Percentiles rank a stretch among this genome's conserved stretches.
Evolutionary conservation across 2,888 invertebrate species (phyloP).

Genomic region (Diplazon laetatorius): DNA sequence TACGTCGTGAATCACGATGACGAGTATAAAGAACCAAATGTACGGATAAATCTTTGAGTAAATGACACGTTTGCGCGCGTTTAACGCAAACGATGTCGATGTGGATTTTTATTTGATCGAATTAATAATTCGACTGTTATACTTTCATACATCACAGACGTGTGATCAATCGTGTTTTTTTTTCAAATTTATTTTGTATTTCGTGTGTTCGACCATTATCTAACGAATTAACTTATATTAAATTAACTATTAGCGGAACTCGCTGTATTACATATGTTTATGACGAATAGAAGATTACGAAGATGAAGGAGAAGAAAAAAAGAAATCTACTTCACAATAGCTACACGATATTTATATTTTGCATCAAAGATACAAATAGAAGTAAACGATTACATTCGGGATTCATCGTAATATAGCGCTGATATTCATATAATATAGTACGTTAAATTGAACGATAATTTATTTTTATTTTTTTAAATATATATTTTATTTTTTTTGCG

Average conservation of each 20-base stretch:
- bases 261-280: slow-evolving; percentile 44
- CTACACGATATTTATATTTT: slow-evolving; percentile 30
- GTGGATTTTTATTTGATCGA: slow-evolving; percentile 19
- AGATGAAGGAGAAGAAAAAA: not conserved
- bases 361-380: slow-evolving; percentile 32
- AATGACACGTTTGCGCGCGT: slow-evolving; percentile 22
- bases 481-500: slow-evolving; percentile 10
- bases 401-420: slow-evolving; percentile 56
- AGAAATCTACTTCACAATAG: slow-evolving; percentile 37
- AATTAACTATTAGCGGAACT: slow-evolving; percentile 36
- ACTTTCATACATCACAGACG: slow-evolving; percentile 11
- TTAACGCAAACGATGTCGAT: slow-evolving; percentile 16
- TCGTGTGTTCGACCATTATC: slow-evolving; percentile 26
- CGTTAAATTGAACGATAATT: too few species aligned
- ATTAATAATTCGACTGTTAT: slow-evolving; percentile 6
- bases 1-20: slow-evolving; percentile 6
- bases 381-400: slow-evolving; percentile 39
- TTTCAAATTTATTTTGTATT: too few species aligned
- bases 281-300: too few species aligned
- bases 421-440: slow-evolving; percentile 73
- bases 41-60: slow-evolving; percentile 32
- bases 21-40: slow-evolving; percentile 54
- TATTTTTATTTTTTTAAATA: too few species aligned
- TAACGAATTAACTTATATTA: slow-evolving; percentile 27
- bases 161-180: slow-evolving; percentile 37